Conservation (phyloP, 2,113 vertebrate genomes). For the Corythaeola cristata region DNA sequence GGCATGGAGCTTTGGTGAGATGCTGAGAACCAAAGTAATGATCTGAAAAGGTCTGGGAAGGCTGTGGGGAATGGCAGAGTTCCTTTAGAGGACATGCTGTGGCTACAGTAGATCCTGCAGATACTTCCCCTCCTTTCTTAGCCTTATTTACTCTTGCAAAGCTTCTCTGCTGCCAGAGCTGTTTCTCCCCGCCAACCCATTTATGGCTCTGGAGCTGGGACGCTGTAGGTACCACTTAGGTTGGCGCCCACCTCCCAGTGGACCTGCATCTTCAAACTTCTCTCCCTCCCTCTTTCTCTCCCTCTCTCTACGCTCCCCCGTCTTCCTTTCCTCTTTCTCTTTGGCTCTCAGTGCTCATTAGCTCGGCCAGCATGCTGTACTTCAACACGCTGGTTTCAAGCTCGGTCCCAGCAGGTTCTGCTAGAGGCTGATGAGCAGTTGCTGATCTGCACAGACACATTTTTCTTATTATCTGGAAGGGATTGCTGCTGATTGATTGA, state of each 20-base stretch:
- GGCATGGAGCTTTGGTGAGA: background rate
- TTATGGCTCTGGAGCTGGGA: background rate
- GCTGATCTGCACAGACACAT: slow-evolving; percentile 2
- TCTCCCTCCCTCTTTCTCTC: background rate
- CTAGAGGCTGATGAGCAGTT: slow-evolving; percentile 38
- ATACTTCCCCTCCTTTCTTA: background rate
- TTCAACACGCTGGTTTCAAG: slow-evolving; percentile 34
- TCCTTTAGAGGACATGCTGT: background rate
- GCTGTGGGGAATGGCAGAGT: background rate
- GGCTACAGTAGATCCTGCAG: background rate
- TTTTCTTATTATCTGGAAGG: slow-evolving; percentile 25
- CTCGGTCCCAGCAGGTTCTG: slow-evolving; percentile 40
- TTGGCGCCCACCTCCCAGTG: fast-evolving
- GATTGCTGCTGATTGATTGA: slow-evolving; percentile 37
- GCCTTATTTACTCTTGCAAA: background rate
- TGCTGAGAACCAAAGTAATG: background rate
- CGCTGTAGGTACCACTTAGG: background rate
- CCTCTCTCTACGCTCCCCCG: background rate
- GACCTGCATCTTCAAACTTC: background rate
- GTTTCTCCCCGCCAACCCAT: fast-evolving
- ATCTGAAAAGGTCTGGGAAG: background rate
- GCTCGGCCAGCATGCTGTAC: background rate
- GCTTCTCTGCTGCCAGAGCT: background rate
- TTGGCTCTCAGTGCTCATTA: slow-evolving; percentile 31
- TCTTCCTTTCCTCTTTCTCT: background rate